Conservation (phyloP, 2,113 vertebrate genomes). For the Bujurquina vittata region DNA sequence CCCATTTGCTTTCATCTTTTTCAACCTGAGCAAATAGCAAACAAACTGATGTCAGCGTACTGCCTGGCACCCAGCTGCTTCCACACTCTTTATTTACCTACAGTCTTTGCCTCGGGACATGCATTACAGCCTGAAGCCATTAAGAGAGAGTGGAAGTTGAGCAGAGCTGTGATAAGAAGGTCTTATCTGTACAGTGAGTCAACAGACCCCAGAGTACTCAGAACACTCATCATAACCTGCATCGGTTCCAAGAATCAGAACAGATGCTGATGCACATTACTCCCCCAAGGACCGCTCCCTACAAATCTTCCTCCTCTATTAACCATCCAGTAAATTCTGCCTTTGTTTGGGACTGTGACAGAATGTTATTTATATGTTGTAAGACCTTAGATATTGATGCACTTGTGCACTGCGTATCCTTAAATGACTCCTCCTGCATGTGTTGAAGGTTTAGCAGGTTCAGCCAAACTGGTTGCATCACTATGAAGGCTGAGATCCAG, state of each 20-base stretch:
- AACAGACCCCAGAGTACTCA: constrained; percentile 48
- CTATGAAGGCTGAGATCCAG: constrained; percentile 45
- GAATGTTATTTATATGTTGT: constrained; percentile 8
- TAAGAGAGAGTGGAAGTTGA: constrained; percentile 46
- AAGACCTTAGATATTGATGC: constrained; percentile 14
- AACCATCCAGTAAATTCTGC: constrained; percentile 18
- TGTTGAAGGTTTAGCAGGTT: constrained; percentile 64
- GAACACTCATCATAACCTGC: constrained; percentile 46
- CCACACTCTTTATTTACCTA: constrained; percentile 42
- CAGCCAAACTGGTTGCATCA: constrained; percentile 68
- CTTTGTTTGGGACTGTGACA: background rate
- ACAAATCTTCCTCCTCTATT: background rate
- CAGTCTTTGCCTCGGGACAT: constrained; percentile 42
- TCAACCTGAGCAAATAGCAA: constrained; percentile 61
- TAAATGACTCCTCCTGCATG: constrained; percentile 50
- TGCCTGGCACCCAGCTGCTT: constrained; percentile 19
- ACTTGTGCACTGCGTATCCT: constrained; percentile 38
- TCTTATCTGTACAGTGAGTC: constrained; percentile 62
- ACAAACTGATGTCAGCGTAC: constrained; percentile 35
- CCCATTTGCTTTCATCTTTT: constrained; percentile 50
- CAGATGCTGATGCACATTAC: constrained; percentile 49
- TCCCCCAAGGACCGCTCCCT: background rate
- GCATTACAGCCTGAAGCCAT: constrained; percentile 59
- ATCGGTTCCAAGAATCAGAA: constrained; percentile 61
- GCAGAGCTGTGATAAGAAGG: constrained; percentile 47